These are phyloP conservation scores for Scaptomyza reducta DNA, from an alignment of 2,888 invertebrate species.

Conservation along the genomic window DNA sequence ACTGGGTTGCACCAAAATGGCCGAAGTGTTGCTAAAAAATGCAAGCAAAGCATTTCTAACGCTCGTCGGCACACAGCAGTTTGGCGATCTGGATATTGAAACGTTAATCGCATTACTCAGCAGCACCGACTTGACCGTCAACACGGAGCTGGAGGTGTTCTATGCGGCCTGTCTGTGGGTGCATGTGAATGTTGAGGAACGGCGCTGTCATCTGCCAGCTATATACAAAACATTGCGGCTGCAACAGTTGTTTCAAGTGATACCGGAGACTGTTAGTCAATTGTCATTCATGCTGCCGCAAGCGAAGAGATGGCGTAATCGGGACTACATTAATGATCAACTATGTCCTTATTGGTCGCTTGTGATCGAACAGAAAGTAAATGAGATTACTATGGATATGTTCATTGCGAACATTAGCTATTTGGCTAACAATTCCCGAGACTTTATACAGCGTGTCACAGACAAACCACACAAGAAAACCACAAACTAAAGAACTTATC, in stretches of 20 bases:
- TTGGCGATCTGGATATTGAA: not conserved
- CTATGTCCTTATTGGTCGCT: not conserved
- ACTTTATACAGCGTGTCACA: not conserved
- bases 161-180: not conserved
- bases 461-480: not conserved
- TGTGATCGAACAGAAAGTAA: rapidly evolving
- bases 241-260: not conserved
- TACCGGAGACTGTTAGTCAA: not conserved
- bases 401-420: not conserved
- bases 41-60: not conserved
- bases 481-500: no score
- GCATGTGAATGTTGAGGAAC: not conserved
- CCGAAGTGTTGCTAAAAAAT: not conserved
- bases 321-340: not conserved
- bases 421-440: not conserved
- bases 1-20: not conserved
- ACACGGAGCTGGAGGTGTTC: not conserved
- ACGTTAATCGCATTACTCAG: not conserved
- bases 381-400: not conserved
- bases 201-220: not conserved
- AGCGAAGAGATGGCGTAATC: rapidly evolving
- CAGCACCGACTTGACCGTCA: not conserved
- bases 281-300: not conserved
- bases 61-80: not conserved
- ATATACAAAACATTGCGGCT: not conserved